phyloP scores from a whole-genome alignment of 2,797 vertebrate species.

The Silurus lanzhouensis region DNA sequence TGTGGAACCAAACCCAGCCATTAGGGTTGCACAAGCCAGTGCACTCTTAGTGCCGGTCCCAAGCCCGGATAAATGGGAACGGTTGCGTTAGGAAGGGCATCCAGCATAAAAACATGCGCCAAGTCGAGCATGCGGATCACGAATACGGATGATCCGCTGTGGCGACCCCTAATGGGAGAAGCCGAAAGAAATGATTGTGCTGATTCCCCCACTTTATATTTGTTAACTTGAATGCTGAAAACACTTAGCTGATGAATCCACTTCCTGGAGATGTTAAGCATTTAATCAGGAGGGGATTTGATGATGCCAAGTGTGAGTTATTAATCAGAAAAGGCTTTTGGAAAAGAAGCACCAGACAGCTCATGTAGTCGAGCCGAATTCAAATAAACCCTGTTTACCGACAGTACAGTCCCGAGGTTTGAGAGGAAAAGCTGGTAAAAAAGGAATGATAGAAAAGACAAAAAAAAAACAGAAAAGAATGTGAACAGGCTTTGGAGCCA shows the following conservation, averaged over 20 bases:
- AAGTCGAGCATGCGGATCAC: too few species aligned
- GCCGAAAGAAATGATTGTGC: too few species aligned
- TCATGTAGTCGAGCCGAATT: constrained; percentile 16
- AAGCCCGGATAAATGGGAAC: too few species aligned
- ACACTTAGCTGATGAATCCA: constrained; percentile 20
- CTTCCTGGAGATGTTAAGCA: constrained; percentile 35
- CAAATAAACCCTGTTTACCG: constrained; percentile 64
- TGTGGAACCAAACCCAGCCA: not conserved
- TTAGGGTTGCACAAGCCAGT: too few species aligned
- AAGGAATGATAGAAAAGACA: not conserved
- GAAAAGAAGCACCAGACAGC: constrained; percentile 19
- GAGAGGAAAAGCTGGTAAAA: constrained; percentile 14
- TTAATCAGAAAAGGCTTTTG: constrained; percentile 23
- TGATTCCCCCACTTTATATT: constrained; percentile 15
- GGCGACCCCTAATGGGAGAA: too few species aligned
- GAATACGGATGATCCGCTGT: too few species aligned
- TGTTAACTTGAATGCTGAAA: constrained; percentile 20
- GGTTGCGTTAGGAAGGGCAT: too few species aligned
- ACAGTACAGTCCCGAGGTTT: constrained; percentile 40
- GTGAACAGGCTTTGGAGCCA: not conserved
- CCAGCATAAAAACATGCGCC: too few species aligned
- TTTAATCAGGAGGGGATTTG: constrained; percentile 27
- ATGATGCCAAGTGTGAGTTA: constrained; percentile 10
- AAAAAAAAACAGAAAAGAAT: not conserved
- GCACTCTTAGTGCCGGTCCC: too few species aligned